Evolutionary conservation across 2,113 vertebrate genomes (phyloP), one percentile per base, ranked within the genome.

Genomic region (Cavia porcellus): DNA sequence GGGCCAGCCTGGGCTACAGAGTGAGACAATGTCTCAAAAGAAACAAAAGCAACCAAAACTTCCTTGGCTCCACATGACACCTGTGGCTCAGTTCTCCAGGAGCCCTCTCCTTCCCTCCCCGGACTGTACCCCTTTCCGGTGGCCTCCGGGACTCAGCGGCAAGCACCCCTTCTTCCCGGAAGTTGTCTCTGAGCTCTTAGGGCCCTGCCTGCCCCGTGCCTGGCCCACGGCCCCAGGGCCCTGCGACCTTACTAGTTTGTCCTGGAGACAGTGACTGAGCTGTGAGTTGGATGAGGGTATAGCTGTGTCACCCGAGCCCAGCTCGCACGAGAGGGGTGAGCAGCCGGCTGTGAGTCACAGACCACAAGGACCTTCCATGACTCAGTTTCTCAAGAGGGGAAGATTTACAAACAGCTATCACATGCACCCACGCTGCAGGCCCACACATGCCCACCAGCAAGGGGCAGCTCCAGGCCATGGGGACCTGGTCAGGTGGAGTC

Each of bases 361-460:
- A 0, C 25, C 62, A 30, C 28, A 28, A 59, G 72, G 75, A n/a
- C 3, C 57, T 20, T 22, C 59, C 4, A 10, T 28, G 83, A 66
- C 89, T 94, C 7, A 2, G 42, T 85, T 68, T 68, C 38, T 3
- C 7, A 57, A 64, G 35, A 89, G 30, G 90, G 35, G 57, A 52
- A 72, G 32, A 47, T 38, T 81, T 70, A 74, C 83, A 93, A 85
- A 82, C 50, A 77, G 70, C 70, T 89, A 47, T 28, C 15, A 17
- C 32, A 52, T 7, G 24, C 24, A 6, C 6, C 68, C 68, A 70
- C 68, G 20, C 35, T 20, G 13, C 35, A n/a, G 15, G 14, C 50
- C 52, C 22, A 13, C 8, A 0, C 13, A 25, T 9, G 13, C 38
- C 47, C n/a, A 25, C 47, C 22, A 0, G 45, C 25, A 0, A 17